Evolutionary conservation across 92 coral and sea anemone species (phyloP).

Genomic region (Bergia puertoricense): DNA sequence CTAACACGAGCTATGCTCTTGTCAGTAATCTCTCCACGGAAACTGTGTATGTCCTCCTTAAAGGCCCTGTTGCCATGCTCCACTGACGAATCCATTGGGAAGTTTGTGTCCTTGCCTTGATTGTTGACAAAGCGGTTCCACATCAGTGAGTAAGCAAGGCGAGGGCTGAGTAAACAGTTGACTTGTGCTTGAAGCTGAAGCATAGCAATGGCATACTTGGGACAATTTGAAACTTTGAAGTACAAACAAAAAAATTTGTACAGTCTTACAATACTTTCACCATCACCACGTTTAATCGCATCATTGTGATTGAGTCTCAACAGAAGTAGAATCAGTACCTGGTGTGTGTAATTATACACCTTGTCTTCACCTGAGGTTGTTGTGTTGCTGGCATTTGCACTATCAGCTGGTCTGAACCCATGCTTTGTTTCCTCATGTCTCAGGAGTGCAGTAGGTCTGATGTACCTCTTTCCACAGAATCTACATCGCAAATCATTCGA

Average conservation of each 20-base stretch:
- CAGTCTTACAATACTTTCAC: constrained; percentile 37
- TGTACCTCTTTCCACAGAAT: constrained; percentile 44
- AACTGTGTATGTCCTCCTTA: constrained; percentile 55
- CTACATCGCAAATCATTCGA: constrained; percentile 46
- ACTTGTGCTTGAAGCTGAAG: constrained; percentile 62
- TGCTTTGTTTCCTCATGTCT: constrained; percentile 57
- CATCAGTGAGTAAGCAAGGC: constrained; percentile 59
- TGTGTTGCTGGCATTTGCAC: not conserved
- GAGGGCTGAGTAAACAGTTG: constrained; percentile 56
- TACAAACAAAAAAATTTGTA: constrained; percentile 64
- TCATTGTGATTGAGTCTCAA: constrained; percentile 54
- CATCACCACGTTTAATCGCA: constrained; percentile 63
- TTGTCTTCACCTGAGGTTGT: constrained; percentile 17
- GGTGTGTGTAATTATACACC: constrained; percentile 57
- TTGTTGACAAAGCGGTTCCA: constrained; percentile 77
- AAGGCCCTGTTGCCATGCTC: constrained; percentile 65
- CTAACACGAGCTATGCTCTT: constrained; percentile 52
- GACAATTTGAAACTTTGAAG: constrained; percentile 57
- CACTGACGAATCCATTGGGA: constrained; percentile 55
- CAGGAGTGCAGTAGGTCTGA: constrained; percentile 22
- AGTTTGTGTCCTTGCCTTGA: constrained; percentile 52
- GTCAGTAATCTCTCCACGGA: constrained; percentile 60
- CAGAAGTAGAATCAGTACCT: constrained; percentile 47
- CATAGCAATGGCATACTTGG: constrained; percentile 67
- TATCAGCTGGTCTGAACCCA: not conserved